Conservation (phyloP, 2,797 vertebrate species). For the Pseudochirops cupreus region DNA sequence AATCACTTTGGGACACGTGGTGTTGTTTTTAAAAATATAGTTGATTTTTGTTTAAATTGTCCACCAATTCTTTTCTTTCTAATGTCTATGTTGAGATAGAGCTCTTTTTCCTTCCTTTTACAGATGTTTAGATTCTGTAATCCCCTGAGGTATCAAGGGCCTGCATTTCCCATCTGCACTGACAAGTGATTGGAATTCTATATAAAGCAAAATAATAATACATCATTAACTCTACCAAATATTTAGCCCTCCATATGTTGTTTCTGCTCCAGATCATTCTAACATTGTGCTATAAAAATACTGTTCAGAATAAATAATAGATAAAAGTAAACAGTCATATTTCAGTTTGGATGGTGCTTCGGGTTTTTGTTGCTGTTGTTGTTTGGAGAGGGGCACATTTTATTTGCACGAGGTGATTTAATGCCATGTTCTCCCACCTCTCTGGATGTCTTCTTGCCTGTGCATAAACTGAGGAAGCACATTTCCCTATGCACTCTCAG, state of each 20-base stretch:
- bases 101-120: slow-evolving; percentile 47
- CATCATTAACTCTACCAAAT: slow-evolving; percentile 81
- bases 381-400: slow-evolving; percentile 12
- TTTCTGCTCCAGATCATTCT: slow-evolving; percentile 72
- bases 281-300: slow-evolving; percentile 70
- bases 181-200: slow-evolving; percentile 82
- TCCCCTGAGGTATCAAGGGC: slow-evolving; percentile 45
- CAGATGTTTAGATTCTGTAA: slow-evolving; percentile 67
- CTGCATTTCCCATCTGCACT: slow-evolving; percentile 76
- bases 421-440: slow-evolving; percentile 4
- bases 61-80: slow-evolving; percentile 73
- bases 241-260: slow-evolving; percentile 67
- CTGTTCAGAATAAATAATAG: slow-evolving; percentile 73
- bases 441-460: slow-evolving; percentile 17
- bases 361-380: slow-evolving; percentile 44
- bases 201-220: slow-evolving; percentile 81
- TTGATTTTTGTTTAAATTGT: slow-evolving; percentile 76
- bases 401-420: slow-evolving; percentile 39
- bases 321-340: slow-evolving; percentile 54
- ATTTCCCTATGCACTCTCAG: neutral
- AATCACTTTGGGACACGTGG: slow-evolving; percentile 46
- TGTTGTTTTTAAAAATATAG: slow-evolving; percentile 69
- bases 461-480: slow-evolving; percentile 26
- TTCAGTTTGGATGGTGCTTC: slow-evolving; percentile 20
- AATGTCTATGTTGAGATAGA: slow-evolving; percentile 64